phyloP scores from a whole-genome alignment of 2,888 invertebrate genomes.

The Tinea semifulvella region DNA sequence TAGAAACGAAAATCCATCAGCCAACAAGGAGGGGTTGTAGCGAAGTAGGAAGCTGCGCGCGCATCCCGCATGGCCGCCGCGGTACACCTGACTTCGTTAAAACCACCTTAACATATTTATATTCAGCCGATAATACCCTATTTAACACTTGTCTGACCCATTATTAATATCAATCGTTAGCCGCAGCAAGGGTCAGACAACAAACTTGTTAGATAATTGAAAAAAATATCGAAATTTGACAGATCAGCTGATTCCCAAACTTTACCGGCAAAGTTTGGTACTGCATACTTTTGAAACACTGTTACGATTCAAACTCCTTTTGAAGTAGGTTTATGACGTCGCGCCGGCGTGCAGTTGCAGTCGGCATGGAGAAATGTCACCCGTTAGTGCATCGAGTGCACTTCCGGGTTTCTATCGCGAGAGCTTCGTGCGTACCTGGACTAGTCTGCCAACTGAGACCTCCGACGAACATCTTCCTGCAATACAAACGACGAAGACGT shows the following conservation, averaged over 20 bases:
- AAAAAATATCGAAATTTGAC: not conserved
- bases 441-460: constrained; percentile 99
- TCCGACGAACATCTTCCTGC: constrained; percentile 99
- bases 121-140: no score
- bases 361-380: constrained; percentile 26
- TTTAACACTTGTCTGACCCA: no score
- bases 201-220: no score
- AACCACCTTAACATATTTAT: not conserved
- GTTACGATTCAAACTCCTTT: not conserved
- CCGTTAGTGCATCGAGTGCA: constrained; percentile 44
- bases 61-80: constrained; percentile 60
- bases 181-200: no score
- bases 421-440: constrained; percentile 80
- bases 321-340: not conserved
- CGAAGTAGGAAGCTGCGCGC: constrained; percentile 47
- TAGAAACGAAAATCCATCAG: constrained; percentile 4
- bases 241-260: constrained; percentile 64
- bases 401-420: constrained; percentile 34
- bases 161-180: no score
- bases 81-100: constrained; percentile 52
- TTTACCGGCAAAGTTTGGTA: constrained; percentile 47
- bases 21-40: not conserved
- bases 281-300: constrained; percentile 15
- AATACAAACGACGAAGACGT: constrained; percentile 71
- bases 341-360: constrained; percentile 25